Base-by-base conservation (phyloP, 2,113 vertebrate species). In the Kryptolebias marmoratus region DNA sequence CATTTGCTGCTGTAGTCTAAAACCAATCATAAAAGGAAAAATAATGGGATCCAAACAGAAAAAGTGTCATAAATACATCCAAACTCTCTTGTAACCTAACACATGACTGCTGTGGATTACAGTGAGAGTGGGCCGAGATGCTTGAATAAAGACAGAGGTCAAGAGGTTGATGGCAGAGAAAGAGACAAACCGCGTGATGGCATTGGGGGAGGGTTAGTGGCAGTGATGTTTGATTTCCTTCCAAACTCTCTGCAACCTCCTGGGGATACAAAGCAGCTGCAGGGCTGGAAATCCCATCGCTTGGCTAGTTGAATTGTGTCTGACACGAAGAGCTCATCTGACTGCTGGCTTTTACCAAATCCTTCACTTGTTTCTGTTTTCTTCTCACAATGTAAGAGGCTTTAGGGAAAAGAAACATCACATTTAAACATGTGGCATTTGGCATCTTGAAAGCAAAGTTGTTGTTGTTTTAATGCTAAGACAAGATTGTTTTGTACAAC, bases 191-290 rank as follows among this genome's bases (percentile, higher is more conserved):
- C 36, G n/a, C 60, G 36, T 32, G 64, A 44, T 7, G 75, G 81
- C 68, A 42, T 47, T 72, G 59, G 64, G 62, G 75, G 55, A 16
- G 80, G 74, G 58, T 39, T 31, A 64, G 57, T 55, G 68, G 64
- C 75, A 61, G 61, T 28, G 42, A 69, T 73, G 70, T 83, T 81
- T 83, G 82, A 83, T 83, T 83, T 77, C 42, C 39, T 50, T 85
- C 82, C 84, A 84, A 77, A 61, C 78, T 69, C 58, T 64, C 54
- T 63, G 39, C 65, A 59, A 69, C 64, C 71, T 86, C 68, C 73
- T 31, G 44, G 73, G 64, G 59, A 78, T 56, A 18, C 61, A 12
- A 66, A 85, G 77, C 87, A 85, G 84, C 82, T 85, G 87, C 54
- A 48, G 74, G 54, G 61, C 44, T 60, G 75, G 67, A 85, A 83